Percentiles rank a stretch among this genome's conserved stretches.
Conservation (phyloP, 37 sponge, comb jelly and placozoan species). For the Beroe ovata region DNA sequence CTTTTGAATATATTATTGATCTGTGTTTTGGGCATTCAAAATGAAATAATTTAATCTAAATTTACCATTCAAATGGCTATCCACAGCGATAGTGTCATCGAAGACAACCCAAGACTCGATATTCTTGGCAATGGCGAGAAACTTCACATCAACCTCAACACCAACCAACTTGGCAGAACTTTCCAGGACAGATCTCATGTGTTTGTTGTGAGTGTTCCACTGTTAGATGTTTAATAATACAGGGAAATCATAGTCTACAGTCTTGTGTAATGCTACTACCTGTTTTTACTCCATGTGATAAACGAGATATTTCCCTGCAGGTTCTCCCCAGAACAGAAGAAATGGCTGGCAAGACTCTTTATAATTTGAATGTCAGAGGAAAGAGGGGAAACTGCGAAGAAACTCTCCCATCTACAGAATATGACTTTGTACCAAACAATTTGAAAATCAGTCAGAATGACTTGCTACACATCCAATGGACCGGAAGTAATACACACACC, state of each 20-base stretch:
- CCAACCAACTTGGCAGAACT: conserved; percentile 8
- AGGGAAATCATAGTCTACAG: too few relatives aligned
- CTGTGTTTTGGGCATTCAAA: too few relatives aligned
- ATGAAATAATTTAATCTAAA: too few relatives aligned
- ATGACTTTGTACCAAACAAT: conserved; percentile 19
- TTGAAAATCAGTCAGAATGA: background rate
- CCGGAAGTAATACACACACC: conserved; percentile 6
- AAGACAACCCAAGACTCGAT: background rate
- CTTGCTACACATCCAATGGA: conserved; percentile 38
- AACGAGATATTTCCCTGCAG: too few relatives aligned
- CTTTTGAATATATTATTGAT: too few relatives aligned
- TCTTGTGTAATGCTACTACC: too few relatives aligned
- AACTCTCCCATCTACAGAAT: conserved; percentile 15
- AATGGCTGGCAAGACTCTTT: conserved; percentile 34
- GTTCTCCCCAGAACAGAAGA: conserved; percentile 11
- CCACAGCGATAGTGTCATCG: background rate
- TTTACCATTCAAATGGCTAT: too few relatives aligned
- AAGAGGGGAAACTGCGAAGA: conserved; percentile 30
- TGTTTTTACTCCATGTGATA: too few relatives aligned
- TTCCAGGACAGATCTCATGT: conserved; percentile 51
- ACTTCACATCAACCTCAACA: conserved; percentile 14
- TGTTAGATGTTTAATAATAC: too few relatives aligned
- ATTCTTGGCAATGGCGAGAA: background rate
- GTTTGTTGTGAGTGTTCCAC: background rate
- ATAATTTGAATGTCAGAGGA: conserved; percentile 50